A percentile compares a stretch with the other conserved stretches of the same genome.
Conservation (phyloP, 2,888 invertebrate species). For the Drosophila infuscata region DNA sequence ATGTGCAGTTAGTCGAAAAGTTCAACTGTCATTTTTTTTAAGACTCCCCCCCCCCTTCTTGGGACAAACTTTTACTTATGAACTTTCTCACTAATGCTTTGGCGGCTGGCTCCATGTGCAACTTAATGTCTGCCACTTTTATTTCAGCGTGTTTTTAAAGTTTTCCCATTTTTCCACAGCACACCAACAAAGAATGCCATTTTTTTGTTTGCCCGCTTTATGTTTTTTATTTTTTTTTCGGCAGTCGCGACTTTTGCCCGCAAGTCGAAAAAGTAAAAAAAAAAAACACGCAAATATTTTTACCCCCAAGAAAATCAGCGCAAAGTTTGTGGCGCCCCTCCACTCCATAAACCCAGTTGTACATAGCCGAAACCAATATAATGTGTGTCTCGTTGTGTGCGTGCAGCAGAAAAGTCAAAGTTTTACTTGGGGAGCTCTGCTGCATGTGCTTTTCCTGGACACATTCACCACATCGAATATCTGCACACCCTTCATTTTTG, state of each 20-base stretch:
- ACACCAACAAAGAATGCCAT: constrained; percentile 53
- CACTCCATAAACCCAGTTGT: constrained; percentile 17
- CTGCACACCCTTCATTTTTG: constrained; percentile 32
- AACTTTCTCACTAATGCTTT: constrained; percentile 69
- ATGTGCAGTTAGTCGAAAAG: constrained; percentile 60
- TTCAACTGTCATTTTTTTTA: constrained; percentile 74
- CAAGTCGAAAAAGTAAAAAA: constrained; percentile 21
- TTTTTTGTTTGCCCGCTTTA: constrained; percentile 35
- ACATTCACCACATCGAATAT: constrained; percentile 26
- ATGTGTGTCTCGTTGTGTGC: constrained; percentile 27
- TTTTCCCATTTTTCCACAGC: constrained; percentile 70
- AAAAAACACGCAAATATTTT: constrained; percentile 22
- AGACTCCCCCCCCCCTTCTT: constrained; percentile 15
- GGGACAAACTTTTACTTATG: constrained; percentile 68
- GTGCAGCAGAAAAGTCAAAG: constrained; percentile 64
- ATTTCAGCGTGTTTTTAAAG: constrained; percentile 71
- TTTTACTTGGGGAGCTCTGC: constrained; percentile 60
- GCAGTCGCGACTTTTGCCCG: constrained; percentile 50
- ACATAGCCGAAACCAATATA: constrained; percentile 68
- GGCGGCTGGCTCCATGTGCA: constrained; percentile 51
- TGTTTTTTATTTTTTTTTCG: constrained; percentile 7
- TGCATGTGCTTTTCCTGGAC: constrained; percentile 47
- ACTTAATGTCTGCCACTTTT: constrained; percentile 70
- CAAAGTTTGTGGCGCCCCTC: constrained; percentile 62
- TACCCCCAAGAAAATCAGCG: constrained; percentile 66